Evolutionary conservation across 2,888 invertebrate species (phyloP).

Genomic region (Leucophenga montana): DNA sequence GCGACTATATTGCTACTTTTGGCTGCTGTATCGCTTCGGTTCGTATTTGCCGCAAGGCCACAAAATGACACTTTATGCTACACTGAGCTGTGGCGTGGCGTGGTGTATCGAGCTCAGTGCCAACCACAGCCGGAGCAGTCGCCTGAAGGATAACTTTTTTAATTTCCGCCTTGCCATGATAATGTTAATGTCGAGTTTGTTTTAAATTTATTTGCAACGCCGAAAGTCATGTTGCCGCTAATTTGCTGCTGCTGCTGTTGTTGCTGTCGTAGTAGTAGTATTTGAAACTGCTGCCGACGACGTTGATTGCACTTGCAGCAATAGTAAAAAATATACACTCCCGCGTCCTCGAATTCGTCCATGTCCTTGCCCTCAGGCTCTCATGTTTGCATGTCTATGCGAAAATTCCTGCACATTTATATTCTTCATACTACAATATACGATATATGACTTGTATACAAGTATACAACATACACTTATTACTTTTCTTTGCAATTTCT

Average conservation of each 20-base stretch:
- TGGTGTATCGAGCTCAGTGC: background rate
- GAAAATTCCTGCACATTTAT: constrained; percentile 24
- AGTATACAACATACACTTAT: background rate
- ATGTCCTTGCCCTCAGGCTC: too few species aligned
- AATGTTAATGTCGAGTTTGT: constrained; percentile 26
- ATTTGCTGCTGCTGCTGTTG: constrained; percentile 38
- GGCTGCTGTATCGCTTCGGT: background rate
- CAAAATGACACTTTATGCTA: background rate
- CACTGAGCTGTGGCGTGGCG: too few species aligned
- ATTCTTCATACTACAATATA: background rate
- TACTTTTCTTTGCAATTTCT: background rate
- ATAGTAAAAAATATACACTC: too few species aligned
- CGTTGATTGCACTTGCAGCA: background rate
- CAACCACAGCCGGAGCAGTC: constrained; percentile 16
- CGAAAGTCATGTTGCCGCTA: constrained; percentile 50
- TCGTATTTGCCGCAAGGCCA: background rate
- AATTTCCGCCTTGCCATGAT: constrained; percentile 42
- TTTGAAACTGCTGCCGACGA: background rate
- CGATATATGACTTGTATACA: too few species aligned
- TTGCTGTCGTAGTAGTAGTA: constrained; percentile 10
- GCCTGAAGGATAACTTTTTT: constrained; percentile 31
- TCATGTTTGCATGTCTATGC: too few species aligned
- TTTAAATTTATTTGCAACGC: constrained; percentile 46
- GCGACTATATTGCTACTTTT: background rate
- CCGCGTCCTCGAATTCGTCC: too few species aligned